A percentile compares a stretch with the other conserved stretches of the same genome.
phyloP scores from a whole-genome alignment of 2,888 invertebrate species.

The Busseola fusca region DNA sequence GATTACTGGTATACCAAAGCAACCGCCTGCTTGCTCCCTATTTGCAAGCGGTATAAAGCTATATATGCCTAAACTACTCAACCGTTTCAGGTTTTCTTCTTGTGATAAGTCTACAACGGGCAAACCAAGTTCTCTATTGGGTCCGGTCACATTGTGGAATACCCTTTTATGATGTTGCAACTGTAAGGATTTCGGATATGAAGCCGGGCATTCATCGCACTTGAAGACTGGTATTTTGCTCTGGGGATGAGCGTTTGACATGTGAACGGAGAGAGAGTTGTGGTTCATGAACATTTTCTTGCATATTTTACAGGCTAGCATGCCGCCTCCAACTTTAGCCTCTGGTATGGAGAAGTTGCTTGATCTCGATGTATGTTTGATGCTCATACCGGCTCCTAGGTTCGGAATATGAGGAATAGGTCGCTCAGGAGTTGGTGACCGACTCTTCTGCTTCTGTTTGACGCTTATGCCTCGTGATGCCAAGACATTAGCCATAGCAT shows the following conservation, averaged over 20 bases:
- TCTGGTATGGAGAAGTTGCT: slow-evolving; percentile 84
- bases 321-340: slow-evolving; percentile 81
- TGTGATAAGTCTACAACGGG: slow-evolving; percentile 93
- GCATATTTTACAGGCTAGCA: slow-evolving; percentile 83
- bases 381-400: slow-evolving; percentile 86
- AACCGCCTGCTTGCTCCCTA: slow-evolving; percentile 89
- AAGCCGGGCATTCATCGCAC: slow-evolving; percentile 92
- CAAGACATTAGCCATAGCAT: slow-evolving; percentile 93
- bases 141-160: slow-evolving; percentile 84
- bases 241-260: slow-evolving; percentile 81
- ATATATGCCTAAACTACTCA: slow-evolving; percentile 91
- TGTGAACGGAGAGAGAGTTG: slow-evolving; percentile 78
- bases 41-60: slow-evolving; percentile 93
- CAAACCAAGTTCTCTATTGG: slow-evolving; percentile 90
- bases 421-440: slow-evolving; percentile 83
- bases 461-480: slow-evolving; percentile 94
- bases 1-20: slow-evolving; percentile 92
- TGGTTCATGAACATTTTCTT: slow-evolving; percentile 85
- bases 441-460: slow-evolving; percentile 90
- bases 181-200: slow-evolving; percentile 92
- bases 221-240: slow-evolving; percentile 85
- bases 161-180: slow-evolving; percentile 89
- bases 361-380: slow-evolving; percentile 86
- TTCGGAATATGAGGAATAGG: slow-evolving; percentile 85
- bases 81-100: slow-evolving; percentile 90